Conservation (phyloP, 2,888 invertebrate species). For the Zaprionus bogoriensis region DNA sequence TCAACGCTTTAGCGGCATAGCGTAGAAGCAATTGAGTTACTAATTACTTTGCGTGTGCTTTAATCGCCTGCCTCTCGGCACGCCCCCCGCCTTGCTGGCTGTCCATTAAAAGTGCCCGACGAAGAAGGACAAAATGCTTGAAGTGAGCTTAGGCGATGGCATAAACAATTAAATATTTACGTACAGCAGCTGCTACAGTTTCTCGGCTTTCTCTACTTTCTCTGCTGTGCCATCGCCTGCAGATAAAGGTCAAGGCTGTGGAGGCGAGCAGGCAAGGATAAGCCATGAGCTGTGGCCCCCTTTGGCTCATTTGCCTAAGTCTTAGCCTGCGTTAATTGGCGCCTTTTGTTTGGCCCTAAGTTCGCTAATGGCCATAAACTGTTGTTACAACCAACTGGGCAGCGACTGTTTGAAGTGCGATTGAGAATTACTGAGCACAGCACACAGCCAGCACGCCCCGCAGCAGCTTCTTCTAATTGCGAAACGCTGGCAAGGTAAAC, state of each 20-base stretch:
- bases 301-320: conserved; percentile 50
- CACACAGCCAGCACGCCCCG: background rate
- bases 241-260: conserved; percentile 76
- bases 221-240: conserved; percentile 45
- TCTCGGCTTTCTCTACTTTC: background rate
- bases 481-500: conserved; percentile 21
- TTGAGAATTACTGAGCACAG: conserved; percentile 62
- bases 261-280: conserved; percentile 33
- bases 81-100: conserved; percentile 3
- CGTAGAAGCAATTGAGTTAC: conserved; percentile 71
- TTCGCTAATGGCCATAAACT: conserved; percentile 64
- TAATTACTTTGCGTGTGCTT: conserved; percentile 73
- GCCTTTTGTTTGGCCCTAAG: conserved; percentile 61
- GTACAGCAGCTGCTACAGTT: conserved; percentile 24
- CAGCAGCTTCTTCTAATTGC: conserved; percentile 31
- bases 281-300: background rate
- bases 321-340: conserved; percentile 72
- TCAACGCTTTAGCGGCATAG: conserved; percentile 34
- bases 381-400: conserved; percentile 43
- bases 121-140: conserved; percentile 41
- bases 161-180: conserved; percentile 78
- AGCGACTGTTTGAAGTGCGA: conserved; percentile 59
- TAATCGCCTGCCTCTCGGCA: conserved; percentile 49
- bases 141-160: conserved; percentile 47
- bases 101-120: conserved; percentile 68